phyloP scores from a whole-genome alignment of 1,140 invertebrate species.

The Drosophila bifasciata region DNA sequence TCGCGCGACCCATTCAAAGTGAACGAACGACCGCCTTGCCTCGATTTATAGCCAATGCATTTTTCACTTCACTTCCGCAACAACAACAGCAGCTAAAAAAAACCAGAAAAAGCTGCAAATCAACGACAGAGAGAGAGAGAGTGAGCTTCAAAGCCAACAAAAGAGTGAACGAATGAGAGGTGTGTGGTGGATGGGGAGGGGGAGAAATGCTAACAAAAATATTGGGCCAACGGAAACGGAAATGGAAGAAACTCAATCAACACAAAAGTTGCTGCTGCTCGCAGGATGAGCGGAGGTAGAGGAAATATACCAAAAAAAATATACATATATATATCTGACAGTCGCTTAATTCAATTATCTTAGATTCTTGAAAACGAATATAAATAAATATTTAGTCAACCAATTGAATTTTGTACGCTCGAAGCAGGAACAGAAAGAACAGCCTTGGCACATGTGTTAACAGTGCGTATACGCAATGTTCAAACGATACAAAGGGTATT shows the following conservation, averaged over 20 bases:
- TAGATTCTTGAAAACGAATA: slow-evolving; percentile 24
- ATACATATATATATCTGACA: too few species aligned
- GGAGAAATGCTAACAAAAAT: slow-evolving; percentile 1
- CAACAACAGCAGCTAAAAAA: too few species aligned
- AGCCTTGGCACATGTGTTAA: slow-evolving; percentile 31
- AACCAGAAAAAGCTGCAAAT: slow-evolving; percentile 20
- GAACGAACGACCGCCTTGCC: slow-evolving; percentile 32
- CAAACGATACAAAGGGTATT: too few species aligned
- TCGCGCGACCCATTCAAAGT: slow-evolving; percentile 45
- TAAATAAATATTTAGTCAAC: slow-evolving; percentile 8
- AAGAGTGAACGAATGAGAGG: background rate
- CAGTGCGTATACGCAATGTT: slow-evolving; percentile 45
- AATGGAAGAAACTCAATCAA: slow-evolving; percentile 15
- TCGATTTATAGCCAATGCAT: slow-evolving; percentile 70
- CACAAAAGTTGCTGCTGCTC: slow-evolving; percentile 19
- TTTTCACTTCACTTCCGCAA: slow-evolving; percentile 1
- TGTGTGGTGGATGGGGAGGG: too few species aligned
- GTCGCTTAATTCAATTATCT: slow-evolving; percentile 24
- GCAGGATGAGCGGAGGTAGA: slow-evolving; percentile 6
- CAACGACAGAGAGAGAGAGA: background rate
- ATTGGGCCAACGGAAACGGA: slow-evolving; percentile 3
- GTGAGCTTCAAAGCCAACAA: background rate
- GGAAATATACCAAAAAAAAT: background rate
- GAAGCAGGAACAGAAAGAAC: background rate
- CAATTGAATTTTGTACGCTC: background rate